A percentile compares a stretch with the other conserved stretches of the same genome.
These are phyloP conservation scores for Molanna angustata DNA, from an alignment of 2,888 invertebrate genomes.

Conservation along the genomic window DNA sequence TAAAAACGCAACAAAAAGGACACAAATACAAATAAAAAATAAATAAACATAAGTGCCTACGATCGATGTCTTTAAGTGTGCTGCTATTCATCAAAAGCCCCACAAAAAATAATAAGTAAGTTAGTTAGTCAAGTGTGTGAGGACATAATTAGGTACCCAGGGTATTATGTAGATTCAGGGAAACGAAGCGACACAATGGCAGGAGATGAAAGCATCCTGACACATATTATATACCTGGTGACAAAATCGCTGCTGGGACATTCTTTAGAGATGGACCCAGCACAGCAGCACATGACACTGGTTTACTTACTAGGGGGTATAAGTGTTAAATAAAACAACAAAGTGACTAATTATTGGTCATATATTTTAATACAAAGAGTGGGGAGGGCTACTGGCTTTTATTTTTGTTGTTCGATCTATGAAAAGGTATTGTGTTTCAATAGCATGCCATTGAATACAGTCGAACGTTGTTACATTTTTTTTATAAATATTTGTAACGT, in stretches of 20 bases:
- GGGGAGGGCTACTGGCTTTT: conserved; percentile 7
- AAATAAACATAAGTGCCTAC: too few species aligned
- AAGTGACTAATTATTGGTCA: conserved; percentile 11
- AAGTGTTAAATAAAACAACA: conserved; percentile 8
- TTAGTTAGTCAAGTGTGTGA: too few species aligned
- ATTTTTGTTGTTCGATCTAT: neutral
- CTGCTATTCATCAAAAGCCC: too few species aligned
- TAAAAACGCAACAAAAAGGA: too few species aligned
- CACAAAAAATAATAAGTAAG: too few species aligned
- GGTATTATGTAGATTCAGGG: too few species aligned
- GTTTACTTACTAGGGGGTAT: conserved; percentile 6
- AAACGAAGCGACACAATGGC: too few species aligned
- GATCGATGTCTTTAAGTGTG: too few species aligned
- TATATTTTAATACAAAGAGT: neutral
- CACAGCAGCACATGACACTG: conserved; percentile 8
- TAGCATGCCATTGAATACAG: too few species aligned
- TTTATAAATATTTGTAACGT: conserved; percentile 8
- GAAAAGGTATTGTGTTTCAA: conserved; percentile 10
- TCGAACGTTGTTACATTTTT: neutral
- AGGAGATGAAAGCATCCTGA: too few species aligned
- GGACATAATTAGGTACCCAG: too few species aligned
- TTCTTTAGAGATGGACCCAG: conserved; percentile 1
- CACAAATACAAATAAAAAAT: too few species aligned
- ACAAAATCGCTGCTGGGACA: conserved; percentile 2
- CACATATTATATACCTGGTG: conserved; percentile 5